Conservation (phyloP, 2,888 invertebrate genomes). For the Caenorhabditis drosophilae region DNA sequence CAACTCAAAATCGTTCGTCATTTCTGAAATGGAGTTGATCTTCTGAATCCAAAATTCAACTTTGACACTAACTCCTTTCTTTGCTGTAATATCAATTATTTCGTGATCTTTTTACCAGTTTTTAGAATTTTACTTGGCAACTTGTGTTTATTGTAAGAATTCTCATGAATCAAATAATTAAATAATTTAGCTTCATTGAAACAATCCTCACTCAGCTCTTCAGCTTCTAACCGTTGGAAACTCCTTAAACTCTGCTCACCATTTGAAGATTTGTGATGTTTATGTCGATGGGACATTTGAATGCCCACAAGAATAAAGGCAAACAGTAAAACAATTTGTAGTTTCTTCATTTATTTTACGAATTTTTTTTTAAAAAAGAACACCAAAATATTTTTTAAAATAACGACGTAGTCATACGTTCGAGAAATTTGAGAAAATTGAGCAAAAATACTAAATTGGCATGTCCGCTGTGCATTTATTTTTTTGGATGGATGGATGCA, state of each 20-base stretch:
- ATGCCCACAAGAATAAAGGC: background rate
- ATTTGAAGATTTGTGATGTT: background rate
- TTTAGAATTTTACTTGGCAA: conserved; percentile 32
- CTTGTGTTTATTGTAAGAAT: conserved; percentile 43
- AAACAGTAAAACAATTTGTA: background rate
- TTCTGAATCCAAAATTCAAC: conserved; percentile 60
- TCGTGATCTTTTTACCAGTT: conserved; percentile 6
- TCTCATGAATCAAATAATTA: conserved; percentile 18
- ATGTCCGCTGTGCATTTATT: background rate
- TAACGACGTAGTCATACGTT: no score
- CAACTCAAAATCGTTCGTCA: conserved; percentile 60
- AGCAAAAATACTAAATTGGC: no score
- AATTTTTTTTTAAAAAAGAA: background rate
- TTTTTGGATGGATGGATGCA: no score
- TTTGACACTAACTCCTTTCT: conserved; percentile 44
- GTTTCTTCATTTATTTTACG: no score
- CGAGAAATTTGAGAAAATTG: no score
- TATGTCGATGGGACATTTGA: background rate
- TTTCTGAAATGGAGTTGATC: conserved; percentile 55
- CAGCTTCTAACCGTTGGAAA: conserved; percentile 8
- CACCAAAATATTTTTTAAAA: no score
- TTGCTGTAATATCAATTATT: conserved; percentile 28
- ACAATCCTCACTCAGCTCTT: conserved; percentile 26
- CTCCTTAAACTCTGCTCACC: background rate
- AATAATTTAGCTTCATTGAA: conserved; percentile 41